Base-by-base conservation (phyloP, 2,888 invertebrate species). In the Hoplodrina ambigua region DNA sequence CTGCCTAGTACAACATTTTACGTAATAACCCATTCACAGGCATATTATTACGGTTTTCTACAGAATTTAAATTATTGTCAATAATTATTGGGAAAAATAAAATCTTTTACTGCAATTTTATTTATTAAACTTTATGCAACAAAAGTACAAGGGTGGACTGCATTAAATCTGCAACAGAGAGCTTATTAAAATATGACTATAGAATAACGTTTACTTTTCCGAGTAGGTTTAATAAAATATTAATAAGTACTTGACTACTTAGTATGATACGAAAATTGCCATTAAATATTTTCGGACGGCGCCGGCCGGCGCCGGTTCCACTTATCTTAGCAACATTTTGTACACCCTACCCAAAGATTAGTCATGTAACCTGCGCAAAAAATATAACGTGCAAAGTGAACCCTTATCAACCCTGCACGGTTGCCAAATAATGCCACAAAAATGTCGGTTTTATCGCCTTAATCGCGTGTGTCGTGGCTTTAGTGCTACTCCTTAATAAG, bases 401-500 rank as follows among this genome's bases (percentile, higher is more conserved):
- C 64, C 59, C 80, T 84, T 84, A 83, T 84, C 82, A 76, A 69
- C 66, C 17, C 25, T 60, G 67, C 69, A 70, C 80, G 78, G 73
- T 65, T 72, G 59, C 72, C 61, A 71, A 82, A 82, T 78, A 77
- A 73, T 63, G 71, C 41, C 62, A 63, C 73, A 67, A 72, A 75
- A 60, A 67, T 75, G 73, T 52, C 49, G 56, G 41, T 57, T 80
- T 74, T 72, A 83, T 80, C 63, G 63, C 56, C 60, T 54, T 80
- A 75, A 74, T 82, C 60, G 68, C 15, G 65, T 37, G 30, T 76
- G 69, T 84, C 67, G 37, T 62, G 70, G 77, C 55, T 69, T 69
- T 55, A 78, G 64, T 55, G 76, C 41, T 75, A 53, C 72, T 72
- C 56, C 56, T 59, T 85, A 85, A 86, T 86, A 86, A 87, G 82